Evolutionary conservation across 2,797 vertebrate genomes (phyloP), one percentile per base, ranked within the genome.

Genomic region (Apogon hyalosoma): DNA sequence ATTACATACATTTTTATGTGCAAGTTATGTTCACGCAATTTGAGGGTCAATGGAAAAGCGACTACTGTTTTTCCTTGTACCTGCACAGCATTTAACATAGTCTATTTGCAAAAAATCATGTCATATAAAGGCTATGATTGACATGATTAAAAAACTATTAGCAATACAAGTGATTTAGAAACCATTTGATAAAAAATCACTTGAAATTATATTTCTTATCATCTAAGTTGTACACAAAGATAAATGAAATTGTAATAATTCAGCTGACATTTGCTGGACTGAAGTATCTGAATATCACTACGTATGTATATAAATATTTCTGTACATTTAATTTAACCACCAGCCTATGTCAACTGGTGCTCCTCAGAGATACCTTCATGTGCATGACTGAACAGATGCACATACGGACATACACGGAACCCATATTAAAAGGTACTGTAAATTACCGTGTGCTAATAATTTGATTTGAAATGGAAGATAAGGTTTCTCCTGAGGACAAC

Each of bases 361-460:
- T 33, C 19, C 43, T 36, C 40, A 60, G 19, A 46, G 15, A 19
- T 24, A 41, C 21, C 38, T 12, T 24, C 11, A 15, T 16, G 63
- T 38, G 56, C 61, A 58, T 43, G 48, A 65, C 40, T 49, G 52
- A 61, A 60, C 72, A 52, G 33, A 28, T 43, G 45, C 63, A 59
- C 58, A 43, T 9, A 21, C 8, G 36, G 39, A 71, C 50, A 21
- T 24, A 43, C 55, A 15, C 9, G 6, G 10, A 41, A 54, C 56
- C 63, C 58, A 66, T 47, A 54, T 53, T 52, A 46, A 63, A 61
- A 57, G 18, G 63, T 39, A 9, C 14, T 55, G 70, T 73, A 82
- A 83, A 87, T 73, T 66, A 42, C 71, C 64, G 40, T 40, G 60
- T 12, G 53, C 57, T 66, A 58, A 82, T 83, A 85, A 87, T 82